Conservation (phyloP, 2,797 vertebrate species). For the Remorina albescens region DNA sequence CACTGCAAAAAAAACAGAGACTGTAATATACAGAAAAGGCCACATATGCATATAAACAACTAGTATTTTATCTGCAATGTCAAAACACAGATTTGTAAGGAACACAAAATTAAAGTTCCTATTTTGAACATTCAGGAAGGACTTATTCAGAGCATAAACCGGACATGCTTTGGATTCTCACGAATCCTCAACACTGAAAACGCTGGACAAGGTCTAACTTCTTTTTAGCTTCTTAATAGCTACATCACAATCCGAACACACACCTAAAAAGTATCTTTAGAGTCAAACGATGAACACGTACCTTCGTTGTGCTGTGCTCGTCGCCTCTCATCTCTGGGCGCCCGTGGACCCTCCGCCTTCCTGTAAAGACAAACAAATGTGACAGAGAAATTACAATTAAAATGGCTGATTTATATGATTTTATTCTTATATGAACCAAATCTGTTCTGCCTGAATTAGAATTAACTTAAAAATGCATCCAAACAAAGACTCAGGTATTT, state of each 20-base stretch:
- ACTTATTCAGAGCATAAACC: too few relatives aligned
- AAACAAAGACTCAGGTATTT: background rate
- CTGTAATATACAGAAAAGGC: background rate
- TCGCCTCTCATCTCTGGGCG: slow-evolving; percentile 92
- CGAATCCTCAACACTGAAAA: too few relatives aligned
- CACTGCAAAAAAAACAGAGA: slow-evolving; percentile 77
- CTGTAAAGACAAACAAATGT: slow-evolving; percentile 69
- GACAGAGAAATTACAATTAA: background rate
- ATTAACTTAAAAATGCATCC: background rate
- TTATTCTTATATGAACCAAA: background rate
- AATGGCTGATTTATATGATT: background rate
- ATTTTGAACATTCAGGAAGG: too few relatives aligned
- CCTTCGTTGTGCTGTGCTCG: slow-evolving; percentile 96
- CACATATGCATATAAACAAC: background rate
- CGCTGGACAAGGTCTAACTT: too few relatives aligned
- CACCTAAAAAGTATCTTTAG: too few relatives aligned
- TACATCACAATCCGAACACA: too few relatives aligned
- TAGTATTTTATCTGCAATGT: background rate
- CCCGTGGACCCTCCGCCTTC: slow-evolving; percentile 92
- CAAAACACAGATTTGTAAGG: background rate
- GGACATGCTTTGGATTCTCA: too few relatives aligned
- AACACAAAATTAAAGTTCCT: background rate
- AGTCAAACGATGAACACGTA: slow-evolving; percentile 31
- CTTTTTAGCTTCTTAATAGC: too few relatives aligned
- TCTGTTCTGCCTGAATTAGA: slow-evolving; percentile 6